Evolutionary conservation across 1,140 invertebrate genomes (phyloP).

Genomic region (Xylocopa sonorina): DNA sequence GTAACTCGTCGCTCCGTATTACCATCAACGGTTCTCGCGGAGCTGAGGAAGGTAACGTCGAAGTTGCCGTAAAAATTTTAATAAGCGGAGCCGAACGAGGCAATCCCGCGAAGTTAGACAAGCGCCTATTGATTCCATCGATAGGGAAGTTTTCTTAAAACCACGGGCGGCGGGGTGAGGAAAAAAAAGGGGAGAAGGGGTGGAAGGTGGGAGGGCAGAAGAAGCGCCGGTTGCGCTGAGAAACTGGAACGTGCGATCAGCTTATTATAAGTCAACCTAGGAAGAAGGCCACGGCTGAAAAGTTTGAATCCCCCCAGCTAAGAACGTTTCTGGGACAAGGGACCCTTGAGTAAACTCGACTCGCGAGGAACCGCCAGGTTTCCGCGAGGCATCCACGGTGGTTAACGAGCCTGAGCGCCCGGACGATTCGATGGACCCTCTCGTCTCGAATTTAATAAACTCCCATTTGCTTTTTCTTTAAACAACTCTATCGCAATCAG

Average conservation of each 20-base stretch:
- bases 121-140: slow-evolving; percentile 36
- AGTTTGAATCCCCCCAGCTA: slow-evolving; percentile 53
- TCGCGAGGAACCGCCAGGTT: slow-evolving; percentile 53
- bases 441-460: slow-evolving; percentile 49
- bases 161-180: background rate
- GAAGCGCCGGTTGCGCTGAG: slow-evolving; percentile 26
- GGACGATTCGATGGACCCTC: slow-evolving; percentile 37
- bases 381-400: slow-evolving; percentile 22
- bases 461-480: slow-evolving; percentile 2
- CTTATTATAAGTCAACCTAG: slow-evolving; percentile 64
- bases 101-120: background rate
- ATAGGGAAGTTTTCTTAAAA: slow-evolving; percentile 11
- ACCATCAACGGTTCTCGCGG: background rate
- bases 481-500: slow-evolving; percentile 19
- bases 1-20: background rate
- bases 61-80: slow-evolving; percentile 3
- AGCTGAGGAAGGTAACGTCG: background rate
- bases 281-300: slow-evolving; percentile 55
- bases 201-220: background rate
- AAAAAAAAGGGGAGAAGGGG: background rate
- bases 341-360: slow-evolving; percentile 64
- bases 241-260: slow-evolving; percentile 64
- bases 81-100: background rate
- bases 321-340: slow-evolving; percentile 66
- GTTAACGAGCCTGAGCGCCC: slow-evolving; percentile 58